phyloP scores from a whole-genome alignment of 2,888 invertebrate genomes.

The Meghimatium bilineatum region DNA sequence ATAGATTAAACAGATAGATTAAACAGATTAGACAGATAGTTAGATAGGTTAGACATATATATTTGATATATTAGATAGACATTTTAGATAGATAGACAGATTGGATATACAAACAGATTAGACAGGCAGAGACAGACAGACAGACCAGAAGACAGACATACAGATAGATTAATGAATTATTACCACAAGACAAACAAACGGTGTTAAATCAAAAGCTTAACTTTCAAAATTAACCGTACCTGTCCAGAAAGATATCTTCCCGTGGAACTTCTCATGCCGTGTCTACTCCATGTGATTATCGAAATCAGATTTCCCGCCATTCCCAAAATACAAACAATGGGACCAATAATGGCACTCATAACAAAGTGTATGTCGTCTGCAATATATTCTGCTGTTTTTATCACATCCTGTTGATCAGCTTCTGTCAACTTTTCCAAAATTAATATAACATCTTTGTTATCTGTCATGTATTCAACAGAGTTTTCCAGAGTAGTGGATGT shows the following conservation, averaged over 20 bases:
- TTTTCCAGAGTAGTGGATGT: not conserved
- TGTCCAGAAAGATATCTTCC: slow-evolving; percentile 59
- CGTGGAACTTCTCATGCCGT: slow-evolving; percentile 59
- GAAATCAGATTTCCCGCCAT: slow-evolving; percentile 65
- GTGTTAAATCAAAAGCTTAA: not conserved
- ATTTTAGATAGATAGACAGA: no score
- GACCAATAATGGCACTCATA: slow-evolving; percentile 58
- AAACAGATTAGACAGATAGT: no score
- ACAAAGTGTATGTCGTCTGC: slow-evolving; percentile 61
- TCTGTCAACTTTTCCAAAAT: not conserved
- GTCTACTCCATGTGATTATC: slow-evolving; percentile 60
- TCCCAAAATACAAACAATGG: slow-evolving; percentile 60
- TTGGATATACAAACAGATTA: no score
- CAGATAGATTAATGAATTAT: no score
- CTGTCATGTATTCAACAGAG: not conserved
- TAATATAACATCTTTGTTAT: not conserved
- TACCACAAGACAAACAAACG: no score
- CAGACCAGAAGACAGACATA: no score
- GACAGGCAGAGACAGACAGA: no score
- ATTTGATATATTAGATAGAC: no score
- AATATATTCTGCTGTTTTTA: slow-evolving; percentile 47
- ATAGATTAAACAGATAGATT: no score
- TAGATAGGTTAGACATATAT: no score
- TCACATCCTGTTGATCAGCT: not conserved
- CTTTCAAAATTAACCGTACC: slow-evolving; percentile 12